A percentile compares a stretch with the other conserved stretches of the same genome.
Conservation (phyloP, 2,888 invertebrate species). For the Microplitis manilae region DNA sequence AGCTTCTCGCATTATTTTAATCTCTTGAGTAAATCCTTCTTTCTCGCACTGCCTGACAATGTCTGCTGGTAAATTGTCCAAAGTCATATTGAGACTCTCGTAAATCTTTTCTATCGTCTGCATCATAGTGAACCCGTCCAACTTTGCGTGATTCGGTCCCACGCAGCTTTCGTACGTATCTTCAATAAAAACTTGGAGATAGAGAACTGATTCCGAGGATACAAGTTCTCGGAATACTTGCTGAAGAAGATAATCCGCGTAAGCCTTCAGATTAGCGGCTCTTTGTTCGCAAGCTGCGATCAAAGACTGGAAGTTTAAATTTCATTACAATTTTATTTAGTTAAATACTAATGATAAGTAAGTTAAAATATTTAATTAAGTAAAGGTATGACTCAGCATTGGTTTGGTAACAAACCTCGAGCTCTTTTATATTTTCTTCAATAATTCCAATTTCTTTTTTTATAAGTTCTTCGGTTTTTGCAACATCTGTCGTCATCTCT, state of each 20-base stretch:
- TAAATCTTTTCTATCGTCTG: slow-evolving; percentile 74
- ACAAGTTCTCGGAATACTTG: slow-evolving; percentile 75
- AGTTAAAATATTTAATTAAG: neutral
- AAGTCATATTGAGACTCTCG: slow-evolving; percentile 72
- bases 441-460: slow-evolving; percentile 69
- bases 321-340: no score
- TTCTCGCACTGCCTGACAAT: slow-evolving; percentile 74
- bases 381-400: neutral
- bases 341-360: neutral
- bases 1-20: slow-evolving; percentile 73
- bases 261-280: slow-evolving; percentile 73
- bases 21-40: slow-evolving; percentile 74
- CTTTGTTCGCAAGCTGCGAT: slow-evolving; percentile 73
- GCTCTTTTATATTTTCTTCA: slow-evolving; percentile 68
- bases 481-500: slow-evolving; percentile 72
- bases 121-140: slow-evolving; percentile 75
- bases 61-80: slow-evolving; percentile 75
- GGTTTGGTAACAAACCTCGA: slow-evolving; percentile 66
- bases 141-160: slow-evolving; percentile 75
- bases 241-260: slow-evolving; percentile 75
- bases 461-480: slow-evolving; percentile 71
- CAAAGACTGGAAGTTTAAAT: slow-evolving; percentile 47
- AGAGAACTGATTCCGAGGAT: slow-evolving; percentile 75
- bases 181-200: slow-evolving; percentile 76
- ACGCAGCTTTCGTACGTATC: slow-evolving; percentile 78